phyloP scores from a whole-genome alignment of 2,888 invertebrate species.

The Bombylius discolor region DNA sequence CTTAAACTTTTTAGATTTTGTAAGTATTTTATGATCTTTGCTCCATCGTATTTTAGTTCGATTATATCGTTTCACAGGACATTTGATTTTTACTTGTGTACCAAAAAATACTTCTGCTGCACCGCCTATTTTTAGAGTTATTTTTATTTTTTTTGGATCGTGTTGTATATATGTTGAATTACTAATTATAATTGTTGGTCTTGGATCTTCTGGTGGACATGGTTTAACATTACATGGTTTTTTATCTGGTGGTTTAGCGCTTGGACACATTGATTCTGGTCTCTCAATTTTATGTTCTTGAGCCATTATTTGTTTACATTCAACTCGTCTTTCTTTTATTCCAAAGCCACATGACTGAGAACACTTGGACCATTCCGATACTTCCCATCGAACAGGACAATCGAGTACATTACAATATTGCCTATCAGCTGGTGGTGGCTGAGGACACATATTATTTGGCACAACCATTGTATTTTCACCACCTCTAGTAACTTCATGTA shows the following conservation, averaged over 20 bases:
- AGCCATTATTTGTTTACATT: slow-evolving; percentile 87
- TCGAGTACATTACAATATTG: slow-evolving; percentile 87
- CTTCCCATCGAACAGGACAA: slow-evolving; percentile 83
- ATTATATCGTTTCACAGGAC: slow-evolving; percentile 73
- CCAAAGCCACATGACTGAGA: slow-evolving; percentile 88
- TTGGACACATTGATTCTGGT: slow-evolving; percentile 59
- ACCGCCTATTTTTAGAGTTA: slow-evolving; percentile 79
- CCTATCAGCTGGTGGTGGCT: slow-evolving; percentile 75
- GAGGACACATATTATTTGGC: slow-evolving; percentile 83
- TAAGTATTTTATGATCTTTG: slow-evolving; percentile 67
- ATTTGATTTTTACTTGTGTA: slow-evolving; percentile 84
- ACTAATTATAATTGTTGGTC: slow-evolving; percentile 63
- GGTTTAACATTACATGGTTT: slow-evolving; percentile 77
- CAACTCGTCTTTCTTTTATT: slow-evolving; percentile 64
- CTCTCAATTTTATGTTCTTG: slow-evolving; percentile 80
- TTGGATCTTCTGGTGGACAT: slow-evolving; percentile 57
- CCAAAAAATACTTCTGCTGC: slow-evolving; percentile 82
- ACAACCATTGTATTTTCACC: slow-evolving; percentile 82
- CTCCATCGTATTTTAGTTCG: slow-evolving; percentile 79
- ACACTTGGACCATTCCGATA: slow-evolving; percentile 82
- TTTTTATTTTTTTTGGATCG: slow-evolving; percentile 65
- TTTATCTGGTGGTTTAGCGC: slow-evolving; percentile 59
- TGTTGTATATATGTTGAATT: slow-evolving; percentile 75
- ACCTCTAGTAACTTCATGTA: slow-evolving; percentile 62
- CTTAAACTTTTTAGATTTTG: slow-evolving; percentile 69